A percentile compares a stretch with the other conserved stretches of the same genome.
phyloP scores from a whole-genome alignment of 1,140 invertebrate species.

The Chironomus striatipennis region DNA sequence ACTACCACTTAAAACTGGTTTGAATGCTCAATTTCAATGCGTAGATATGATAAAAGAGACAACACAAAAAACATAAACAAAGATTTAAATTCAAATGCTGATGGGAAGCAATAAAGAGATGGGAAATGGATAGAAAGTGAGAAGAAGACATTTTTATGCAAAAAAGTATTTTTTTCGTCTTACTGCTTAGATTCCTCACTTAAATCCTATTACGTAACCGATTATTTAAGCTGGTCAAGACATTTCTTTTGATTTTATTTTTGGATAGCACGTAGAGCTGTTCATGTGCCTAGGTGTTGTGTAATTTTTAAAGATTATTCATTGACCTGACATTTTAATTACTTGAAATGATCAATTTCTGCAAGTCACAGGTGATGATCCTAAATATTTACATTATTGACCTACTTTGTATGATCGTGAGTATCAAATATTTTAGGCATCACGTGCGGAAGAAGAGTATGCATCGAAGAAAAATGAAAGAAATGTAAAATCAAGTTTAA shows the following conservation, averaged over 20 bases:
- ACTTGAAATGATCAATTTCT: neutral
- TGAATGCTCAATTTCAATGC: too few species aligned
- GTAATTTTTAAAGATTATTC: neutral
- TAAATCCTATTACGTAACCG: slow-evolving; percentile 18
- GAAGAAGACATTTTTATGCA: slow-evolving; percentile 3
- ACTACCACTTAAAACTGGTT: too few species aligned
- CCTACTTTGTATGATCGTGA: neutral
- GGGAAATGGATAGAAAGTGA: neutral
- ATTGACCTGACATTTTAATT: slow-evolving; percentile 7
- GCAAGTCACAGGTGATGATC: neutral
- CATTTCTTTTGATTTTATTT: neutral
- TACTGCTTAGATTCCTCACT: neutral
- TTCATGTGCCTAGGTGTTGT: neutral
- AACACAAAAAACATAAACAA: too few species aligned
- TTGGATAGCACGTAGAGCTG: neutral
- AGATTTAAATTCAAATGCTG: too few species aligned
- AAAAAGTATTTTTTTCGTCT: slow-evolving; percentile 10
- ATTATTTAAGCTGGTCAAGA: neutral
- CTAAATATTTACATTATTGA: too few species aligned
- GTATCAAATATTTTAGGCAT: neutral
- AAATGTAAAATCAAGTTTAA: neutral
- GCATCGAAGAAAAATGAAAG: neutral
- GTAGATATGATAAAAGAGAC: too few species aligned
- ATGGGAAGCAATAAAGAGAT: neutral
- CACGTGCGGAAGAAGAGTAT: neutral